phyloP scores from a whole-genome alignment of 2,113 vertebrate genomes.

The Damaliscus lunatus region DNA sequence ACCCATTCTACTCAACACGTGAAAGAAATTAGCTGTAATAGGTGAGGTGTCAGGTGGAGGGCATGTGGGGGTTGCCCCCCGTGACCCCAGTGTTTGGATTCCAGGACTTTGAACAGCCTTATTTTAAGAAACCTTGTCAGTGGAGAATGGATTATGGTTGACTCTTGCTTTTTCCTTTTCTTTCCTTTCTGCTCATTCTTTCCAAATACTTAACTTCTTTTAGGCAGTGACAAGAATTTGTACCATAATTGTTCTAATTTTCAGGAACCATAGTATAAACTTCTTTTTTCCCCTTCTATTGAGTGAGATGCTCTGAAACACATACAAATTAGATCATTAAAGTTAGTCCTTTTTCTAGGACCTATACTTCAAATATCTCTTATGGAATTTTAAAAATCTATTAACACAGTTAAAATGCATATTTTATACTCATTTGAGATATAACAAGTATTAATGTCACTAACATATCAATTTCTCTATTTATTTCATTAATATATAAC shows the following conservation, averaged over 20 bases:
- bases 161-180: neutral
- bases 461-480: neutral
- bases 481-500: neutral
- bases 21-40: conserved; percentile 14
- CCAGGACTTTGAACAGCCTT: neutral
- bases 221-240: neutral
- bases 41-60: neutral
- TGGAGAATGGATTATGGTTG: neutral
- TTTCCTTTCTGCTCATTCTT: neutral
- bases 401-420: neutral
- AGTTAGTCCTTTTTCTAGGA: neutral
- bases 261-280: neutral
- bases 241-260: neutral
- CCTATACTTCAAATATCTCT: neutral
- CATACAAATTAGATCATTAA: neutral
- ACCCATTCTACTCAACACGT: neutral
- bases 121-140: neutral
- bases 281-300: neutral
- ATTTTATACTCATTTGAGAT: neutral
- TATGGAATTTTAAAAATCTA: neutral
- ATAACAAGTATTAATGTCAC: neutral
- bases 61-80: neutral
- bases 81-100: neutral
- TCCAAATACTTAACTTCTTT: neutral
- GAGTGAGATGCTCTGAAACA: neutral